phyloP scores from a whole-genome alignment of 2,797 vertebrate genomes.

The Smutsia gigantea region DNA sequence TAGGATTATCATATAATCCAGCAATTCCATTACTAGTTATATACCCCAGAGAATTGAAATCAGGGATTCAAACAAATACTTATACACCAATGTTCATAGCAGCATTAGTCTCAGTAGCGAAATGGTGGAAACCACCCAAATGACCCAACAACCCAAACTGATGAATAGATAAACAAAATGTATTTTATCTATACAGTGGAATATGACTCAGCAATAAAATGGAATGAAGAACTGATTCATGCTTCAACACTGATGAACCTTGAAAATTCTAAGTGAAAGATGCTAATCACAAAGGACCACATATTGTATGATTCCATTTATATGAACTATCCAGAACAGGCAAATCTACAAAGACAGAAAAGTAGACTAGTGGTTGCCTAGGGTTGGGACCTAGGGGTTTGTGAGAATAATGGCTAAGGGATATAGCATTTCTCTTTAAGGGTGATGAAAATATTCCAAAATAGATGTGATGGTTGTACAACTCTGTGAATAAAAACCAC shows the following conservation, averaged over 20 bases:
- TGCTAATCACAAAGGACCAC: not conserved
- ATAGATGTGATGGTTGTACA: not conserved
- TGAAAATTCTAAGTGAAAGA: conserved; percentile 42
- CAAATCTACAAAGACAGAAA: conserved; percentile 34
- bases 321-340: conserved; percentile 4
- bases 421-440: not conserved
- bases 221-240: not conserved
- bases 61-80: not conserved
- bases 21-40: not conserved
- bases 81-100: not conserved
- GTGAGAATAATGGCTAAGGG: not conserved
- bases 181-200: not conserved
- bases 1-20: not conserved
- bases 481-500: not conserved
- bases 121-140: not conserved
- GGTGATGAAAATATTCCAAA: conserved; percentile 40
- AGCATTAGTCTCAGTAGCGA: not conserved
- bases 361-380: not conserved
- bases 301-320: conserved; percentile 25
- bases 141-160: not conserved
- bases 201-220: conserved; percentile 16
- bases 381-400: not conserved
- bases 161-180: not conserved
- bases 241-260: not conserved
- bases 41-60: not conserved